Percentiles rank a stretch among this genome's conserved stretches.
phyloP scores from a whole-genome alignment of 64 coral and sea anemone species.

The Stichodactyla mertensii region DNA sequence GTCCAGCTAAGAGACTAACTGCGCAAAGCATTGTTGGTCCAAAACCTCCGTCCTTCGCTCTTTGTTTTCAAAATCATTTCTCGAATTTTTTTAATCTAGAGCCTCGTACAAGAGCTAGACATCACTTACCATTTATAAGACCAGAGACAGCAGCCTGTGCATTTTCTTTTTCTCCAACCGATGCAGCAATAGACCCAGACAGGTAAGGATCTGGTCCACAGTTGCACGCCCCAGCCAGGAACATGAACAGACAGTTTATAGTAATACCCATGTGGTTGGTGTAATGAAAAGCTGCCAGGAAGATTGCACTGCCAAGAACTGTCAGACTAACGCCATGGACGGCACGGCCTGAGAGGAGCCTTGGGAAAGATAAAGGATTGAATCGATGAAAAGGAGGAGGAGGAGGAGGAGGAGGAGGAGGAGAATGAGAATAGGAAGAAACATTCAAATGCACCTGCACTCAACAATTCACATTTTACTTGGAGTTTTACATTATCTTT shows the following conservation, averaged over 20 bases:
- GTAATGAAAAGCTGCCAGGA: conserved; percentile 71
- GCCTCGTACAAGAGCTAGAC: no score
- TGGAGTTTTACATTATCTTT: no score
- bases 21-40: no score
- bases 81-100: no score
- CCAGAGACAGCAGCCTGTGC: conserved; percentile 93
- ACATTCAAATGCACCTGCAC: no score
- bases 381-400: neutral
- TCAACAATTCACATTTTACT: no score
- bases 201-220: conserved; percentile 94
- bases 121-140: conserved; percentile 79
- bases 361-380: neutral
- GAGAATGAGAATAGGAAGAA: no score
- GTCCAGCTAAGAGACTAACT: no score
- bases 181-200: conserved; percentile 84
- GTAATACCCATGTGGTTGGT: conserved; percentile 69
- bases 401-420: no score
- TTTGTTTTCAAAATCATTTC: no score
- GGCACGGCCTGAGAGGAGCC: conserved; percentile 62
- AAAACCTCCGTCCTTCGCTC: no score
- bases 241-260: conserved; percentile 80
- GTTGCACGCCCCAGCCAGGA: conserved; percentile 91
- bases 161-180: conserved; percentile 87
- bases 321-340: conserved; percentile 66
- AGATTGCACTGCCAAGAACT: conserved; percentile 69